Conservation (phyloP, 2,888 invertebrate species). For the Steinernema scapterisci region DNA sequence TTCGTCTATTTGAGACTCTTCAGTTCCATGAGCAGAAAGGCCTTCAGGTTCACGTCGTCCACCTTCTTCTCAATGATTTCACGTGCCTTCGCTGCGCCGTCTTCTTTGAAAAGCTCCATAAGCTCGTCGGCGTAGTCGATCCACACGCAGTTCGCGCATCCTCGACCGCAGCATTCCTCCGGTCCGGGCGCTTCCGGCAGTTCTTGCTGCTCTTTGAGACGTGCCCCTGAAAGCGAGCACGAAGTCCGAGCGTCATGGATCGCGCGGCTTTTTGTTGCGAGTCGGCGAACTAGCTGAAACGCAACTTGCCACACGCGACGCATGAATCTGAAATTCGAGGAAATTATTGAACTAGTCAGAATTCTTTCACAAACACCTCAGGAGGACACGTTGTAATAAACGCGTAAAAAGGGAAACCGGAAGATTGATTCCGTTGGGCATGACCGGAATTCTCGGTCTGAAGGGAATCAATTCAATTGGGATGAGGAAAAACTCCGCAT, state of each 20-base stretch:
- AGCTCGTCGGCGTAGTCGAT: conserved; percentile 55
- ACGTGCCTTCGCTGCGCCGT: background rate
- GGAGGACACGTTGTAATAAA: no score
- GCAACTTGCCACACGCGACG: background rate
- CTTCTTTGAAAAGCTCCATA: conserved; percentile 45
- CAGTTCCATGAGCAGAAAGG: conserved; percentile 35
- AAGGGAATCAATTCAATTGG: no score
- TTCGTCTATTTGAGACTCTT: background rate
- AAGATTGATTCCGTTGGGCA: no score
- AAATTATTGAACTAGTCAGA: background rate
- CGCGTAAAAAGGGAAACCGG: no score
- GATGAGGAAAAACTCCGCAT: no score
- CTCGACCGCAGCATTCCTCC: conserved; percentile 53
- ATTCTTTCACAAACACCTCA: background rate
- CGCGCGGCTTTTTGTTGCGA: background rate
- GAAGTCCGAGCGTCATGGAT: background rate
- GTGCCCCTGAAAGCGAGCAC: background rate
- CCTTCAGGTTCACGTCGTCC: conserved; percentile 20
- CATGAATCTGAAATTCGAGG: conserved; percentile 6
- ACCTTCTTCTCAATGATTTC: conserved; percentile 28
- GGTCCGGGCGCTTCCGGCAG: conserved; percentile 45
- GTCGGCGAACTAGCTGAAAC: background rate
- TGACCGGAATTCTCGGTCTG: no score
- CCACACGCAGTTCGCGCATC: conserved; percentile 61
- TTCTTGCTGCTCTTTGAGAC: background rate